Conservation (phyloP, 2,797 vertebrate species). For the Bucorvus abyssinicus region DNA sequence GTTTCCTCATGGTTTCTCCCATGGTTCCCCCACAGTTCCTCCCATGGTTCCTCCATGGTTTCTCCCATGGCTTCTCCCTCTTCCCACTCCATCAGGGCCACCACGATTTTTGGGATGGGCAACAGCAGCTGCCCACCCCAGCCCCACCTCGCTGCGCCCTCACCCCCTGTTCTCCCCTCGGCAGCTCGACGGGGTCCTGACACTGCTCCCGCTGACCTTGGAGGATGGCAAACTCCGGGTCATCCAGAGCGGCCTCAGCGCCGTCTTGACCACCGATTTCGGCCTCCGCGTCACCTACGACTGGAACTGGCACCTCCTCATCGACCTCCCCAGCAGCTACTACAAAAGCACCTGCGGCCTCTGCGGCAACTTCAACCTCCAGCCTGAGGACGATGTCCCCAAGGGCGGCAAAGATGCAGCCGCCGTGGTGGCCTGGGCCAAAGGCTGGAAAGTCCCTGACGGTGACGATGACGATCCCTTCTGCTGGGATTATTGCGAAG, state of each 20-base stretch:
- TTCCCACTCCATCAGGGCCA: too few species aligned
- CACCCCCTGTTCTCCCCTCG: too few species aligned
- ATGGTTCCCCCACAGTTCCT: too few species aligned
- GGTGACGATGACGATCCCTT: constrained; percentile 73
- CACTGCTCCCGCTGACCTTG: constrained; percentile 75
- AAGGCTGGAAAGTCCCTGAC: constrained; percentile 72
- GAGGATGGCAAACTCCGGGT: constrained; percentile 48
- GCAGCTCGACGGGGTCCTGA: constrained; percentile 77
- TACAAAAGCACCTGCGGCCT: constrained; percentile 78
- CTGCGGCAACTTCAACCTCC: constrained; percentile 85
- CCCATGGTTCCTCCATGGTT: too few species aligned
- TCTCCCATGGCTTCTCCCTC: too few species aligned
- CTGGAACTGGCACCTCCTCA: constrained; percentile 74
- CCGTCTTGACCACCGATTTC: constrained; percentile 76
- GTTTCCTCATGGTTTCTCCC: too few species aligned
- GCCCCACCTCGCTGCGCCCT: too few species aligned
- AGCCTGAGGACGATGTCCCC: constrained; percentile 71
- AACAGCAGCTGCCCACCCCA: too few species aligned
- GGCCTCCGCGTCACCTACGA: constrained; percentile 79
- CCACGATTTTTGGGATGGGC: too few species aligned
- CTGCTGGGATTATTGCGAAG: constrained; percentile 77
- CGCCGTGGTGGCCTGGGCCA: constrained; percentile 72
- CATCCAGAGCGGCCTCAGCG: constrained; percentile 62
- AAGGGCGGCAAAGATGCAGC: not conserved
- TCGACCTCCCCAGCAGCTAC: constrained; percentile 81